Conservation (phyloP, 2,888 invertebrate species). For the Galeruca laticollis region DNA sequence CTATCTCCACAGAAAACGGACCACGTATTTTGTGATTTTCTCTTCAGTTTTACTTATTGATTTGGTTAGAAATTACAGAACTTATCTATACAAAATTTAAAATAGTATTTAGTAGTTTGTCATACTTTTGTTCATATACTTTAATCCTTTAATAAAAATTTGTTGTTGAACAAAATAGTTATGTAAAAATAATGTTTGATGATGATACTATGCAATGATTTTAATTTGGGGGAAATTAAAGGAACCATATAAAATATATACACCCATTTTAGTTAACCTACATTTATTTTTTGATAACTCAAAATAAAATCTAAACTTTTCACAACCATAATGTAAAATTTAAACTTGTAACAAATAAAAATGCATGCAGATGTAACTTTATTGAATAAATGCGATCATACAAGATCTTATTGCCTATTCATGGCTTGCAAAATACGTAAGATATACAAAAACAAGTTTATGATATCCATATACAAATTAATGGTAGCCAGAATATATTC, state of each 20-base stretch:
- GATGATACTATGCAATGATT: too few species aligned
- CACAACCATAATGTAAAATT: conserved; percentile 9
- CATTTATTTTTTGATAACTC: not conserved
- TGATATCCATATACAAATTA: conserved; percentile 87
- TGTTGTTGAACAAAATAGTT: too few species aligned
- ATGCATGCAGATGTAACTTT: not conserved
- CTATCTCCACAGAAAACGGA: too few species aligned
- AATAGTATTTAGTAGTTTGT: too few species aligned
- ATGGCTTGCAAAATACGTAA: conserved; percentile 75
- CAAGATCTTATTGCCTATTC: conserved; percentile 37
- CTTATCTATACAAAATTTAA: too few species aligned
- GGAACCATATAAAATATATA: not conserved
- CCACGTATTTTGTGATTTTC: too few species aligned
- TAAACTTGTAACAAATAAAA: too few species aligned
- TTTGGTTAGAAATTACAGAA: too few species aligned
- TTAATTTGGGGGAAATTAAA: not conserved
- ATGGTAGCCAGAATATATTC: conserved; percentile 83
- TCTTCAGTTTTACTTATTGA: too few species aligned
- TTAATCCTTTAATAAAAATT: too few species aligned
- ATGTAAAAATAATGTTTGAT: too few species aligned
- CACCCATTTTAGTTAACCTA: not conserved
- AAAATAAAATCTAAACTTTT: conserved; percentile 8
- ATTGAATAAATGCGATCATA: not conserved
- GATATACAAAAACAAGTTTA: conserved; percentile 87
- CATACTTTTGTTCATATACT: too few species aligned